Conservation (phyloP, 1,140 invertebrate species). For the Drosophila obscura region DNA sequence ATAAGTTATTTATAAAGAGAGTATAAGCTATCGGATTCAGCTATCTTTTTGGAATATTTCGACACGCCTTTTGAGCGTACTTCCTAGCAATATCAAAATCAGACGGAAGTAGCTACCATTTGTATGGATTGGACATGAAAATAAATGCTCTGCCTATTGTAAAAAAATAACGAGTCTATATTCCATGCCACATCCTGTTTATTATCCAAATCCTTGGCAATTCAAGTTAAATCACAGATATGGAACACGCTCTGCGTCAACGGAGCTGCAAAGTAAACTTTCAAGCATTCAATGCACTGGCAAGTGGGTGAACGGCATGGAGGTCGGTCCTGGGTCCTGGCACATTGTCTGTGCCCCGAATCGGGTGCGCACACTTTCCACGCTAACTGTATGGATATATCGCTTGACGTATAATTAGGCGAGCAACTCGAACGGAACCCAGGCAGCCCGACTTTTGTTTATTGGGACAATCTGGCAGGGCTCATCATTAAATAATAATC, state of each 20-base stretch:
- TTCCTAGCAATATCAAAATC: too few relatives aligned
- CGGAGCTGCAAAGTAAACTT: not conserved
- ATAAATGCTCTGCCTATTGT: not conserved
- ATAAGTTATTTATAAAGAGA: too few relatives aligned
- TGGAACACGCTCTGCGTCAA: slow-evolving; percentile 12
- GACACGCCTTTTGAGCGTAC: too few relatives aligned
- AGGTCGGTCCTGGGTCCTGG: too few relatives aligned
- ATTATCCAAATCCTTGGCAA: slow-evolving; percentile 40
- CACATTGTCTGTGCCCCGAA: not conserved
- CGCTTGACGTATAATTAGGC: slow-evolving; percentile 55
- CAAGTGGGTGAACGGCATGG: slow-evolving; percentile 8
- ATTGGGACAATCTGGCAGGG: slow-evolving; percentile 59
- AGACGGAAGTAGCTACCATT: not conserved
- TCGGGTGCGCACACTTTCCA: slow-evolving; percentile 1
- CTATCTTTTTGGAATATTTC: too few relatives aligned
- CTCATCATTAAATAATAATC: slow-evolving; percentile 81
- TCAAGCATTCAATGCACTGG: not conserved
- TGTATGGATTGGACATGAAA: not conserved
- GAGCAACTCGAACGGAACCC: slow-evolving; percentile 19
- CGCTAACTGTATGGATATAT: not conserved
- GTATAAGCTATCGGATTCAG: too few relatives aligned
- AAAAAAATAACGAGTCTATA: not conserved
- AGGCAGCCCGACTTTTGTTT: slow-evolving; percentile 28
- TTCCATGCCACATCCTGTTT: slow-evolving; percentile 21
- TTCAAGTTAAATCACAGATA: slow-evolving; percentile 41